Evolutionary conservation across 1,140 invertebrate genomes (phyloP).

Genomic region (Leptinotarsa undecemlineata): DNA sequence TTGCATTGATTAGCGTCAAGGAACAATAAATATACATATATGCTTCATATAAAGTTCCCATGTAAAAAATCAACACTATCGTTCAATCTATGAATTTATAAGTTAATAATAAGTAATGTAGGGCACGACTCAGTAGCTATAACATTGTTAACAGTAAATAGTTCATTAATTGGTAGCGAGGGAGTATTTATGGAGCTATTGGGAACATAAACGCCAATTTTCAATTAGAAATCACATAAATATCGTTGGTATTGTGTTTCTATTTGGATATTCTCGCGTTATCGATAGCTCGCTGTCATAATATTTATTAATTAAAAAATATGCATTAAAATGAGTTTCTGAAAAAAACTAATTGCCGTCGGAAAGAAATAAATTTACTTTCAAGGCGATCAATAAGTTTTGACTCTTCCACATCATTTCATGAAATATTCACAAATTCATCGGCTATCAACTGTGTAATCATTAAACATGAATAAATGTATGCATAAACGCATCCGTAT

Average conservation of each 20-base stretch:
- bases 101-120: conserved; percentile 14
- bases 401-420: too few species aligned
- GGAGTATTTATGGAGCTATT: conserved; percentile 30
- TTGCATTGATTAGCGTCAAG: not conserved
- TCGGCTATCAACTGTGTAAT: too few species aligned
- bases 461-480: too few species aligned
- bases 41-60: not conserved
- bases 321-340: not conserved
- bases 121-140: conserved; percentile 23
- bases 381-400: too few species aligned
- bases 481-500: too few species aligned
- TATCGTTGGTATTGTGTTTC: not conserved
- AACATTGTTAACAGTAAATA: conserved; percentile 22
- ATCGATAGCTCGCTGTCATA: not conserved
- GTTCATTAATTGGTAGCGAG: conserved; percentile 31
- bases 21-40: not conserved
- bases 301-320: not conserved
- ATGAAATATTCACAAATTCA: too few species aligned
- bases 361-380: not conserved
- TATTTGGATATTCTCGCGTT: not conserved
- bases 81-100: not conserved
- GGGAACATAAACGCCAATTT: conserved; percentile 18
- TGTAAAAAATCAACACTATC: not conserved
- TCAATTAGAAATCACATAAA: conserved; percentile 25
- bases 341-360: not conserved